Conservation (phyloP, 2,113 vertebrate genomes). For the Crotophaga sulcirostris region DNA sequence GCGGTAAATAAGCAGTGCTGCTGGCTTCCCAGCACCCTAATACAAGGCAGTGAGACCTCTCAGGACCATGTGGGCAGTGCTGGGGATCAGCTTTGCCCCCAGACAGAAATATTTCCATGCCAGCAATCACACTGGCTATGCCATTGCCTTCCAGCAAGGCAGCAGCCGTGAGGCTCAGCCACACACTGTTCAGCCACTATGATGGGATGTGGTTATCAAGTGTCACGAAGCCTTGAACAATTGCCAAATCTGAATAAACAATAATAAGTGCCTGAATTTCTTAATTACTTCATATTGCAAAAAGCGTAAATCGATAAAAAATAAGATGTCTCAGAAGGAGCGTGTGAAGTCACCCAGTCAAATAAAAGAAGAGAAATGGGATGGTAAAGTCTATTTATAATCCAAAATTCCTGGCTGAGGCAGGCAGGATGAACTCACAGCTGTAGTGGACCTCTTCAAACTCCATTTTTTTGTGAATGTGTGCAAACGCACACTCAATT, state of each 20-base stretch:
- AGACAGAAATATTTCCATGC: background rate
- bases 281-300: background rate
- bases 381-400: background rate
- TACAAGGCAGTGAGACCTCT: background rate
- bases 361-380: background rate
- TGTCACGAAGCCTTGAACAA: background rate
- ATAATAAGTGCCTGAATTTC: background rate
- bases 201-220: background rate
- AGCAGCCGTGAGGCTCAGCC: background rate
- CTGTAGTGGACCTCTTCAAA: background rate
- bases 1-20: fast-evolving
- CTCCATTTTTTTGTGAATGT: background rate
- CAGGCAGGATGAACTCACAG: background rate
- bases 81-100: background rate
- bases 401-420: background rate
- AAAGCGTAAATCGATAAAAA: background rate
- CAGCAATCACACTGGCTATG: fast-evolving
- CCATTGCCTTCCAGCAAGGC: background rate
- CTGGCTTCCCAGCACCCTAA: background rate
- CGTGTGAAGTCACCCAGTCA: background rate
- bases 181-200: fast-evolving
- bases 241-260: background rate
- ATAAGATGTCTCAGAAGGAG: fast-evolving
- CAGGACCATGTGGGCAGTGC: background rate
- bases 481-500: background rate